Base-by-base conservation (phyloP, 2,113 vertebrate genomes). In the Empidonax alnorum region DNA sequence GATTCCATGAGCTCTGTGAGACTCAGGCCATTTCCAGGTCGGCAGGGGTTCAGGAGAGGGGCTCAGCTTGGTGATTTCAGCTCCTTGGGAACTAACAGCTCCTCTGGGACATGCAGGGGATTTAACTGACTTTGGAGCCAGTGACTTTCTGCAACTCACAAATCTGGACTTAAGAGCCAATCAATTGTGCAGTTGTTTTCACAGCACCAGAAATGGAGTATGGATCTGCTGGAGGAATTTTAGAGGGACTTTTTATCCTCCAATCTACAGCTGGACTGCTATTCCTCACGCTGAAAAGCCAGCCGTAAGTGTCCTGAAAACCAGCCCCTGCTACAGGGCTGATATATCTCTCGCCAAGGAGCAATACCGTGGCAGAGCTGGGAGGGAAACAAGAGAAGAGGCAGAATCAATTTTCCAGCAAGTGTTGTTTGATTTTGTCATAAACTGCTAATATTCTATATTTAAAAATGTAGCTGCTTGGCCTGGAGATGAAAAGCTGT, bases 401-500 rank as follows among this genome's bases (percentile, higher is more conserved):
- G 89, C 78, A 91, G 94, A 92, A 95, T 94, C 96, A 93, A 96
- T 95, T 95, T 93, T 93, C 58, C 89, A 96, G 93, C 94, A 96
- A 96, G 94, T 87, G 92, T 56, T 96, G 81, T 95, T 95, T 96
- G 96, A 91, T 96, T 97, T 97, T 96, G 71, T 83, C 79, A 93
- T 96, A 95, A 96, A 83, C 25, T 61, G 65, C 77, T 94, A 84
- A 95, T 94, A 91, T 75, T 94, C 90, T 79, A 24, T 85, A 85
- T 94, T 88, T 91, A 75, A 95, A 94, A 94, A 66, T 3, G 2
- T 55, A 81, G 85, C 85, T 62, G 68, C 73, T 95, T 80, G 65
- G 73, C 75, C 86, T 81, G 23, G 49, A 58, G 53, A 68, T 85
- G 44, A 87, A 71, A 86, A 89, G 72, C 82, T 35, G 50, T 39